Base-by-base conservation (phyloP, 1,140 invertebrate species). In the Dolichoris vasculosae region DNA sequence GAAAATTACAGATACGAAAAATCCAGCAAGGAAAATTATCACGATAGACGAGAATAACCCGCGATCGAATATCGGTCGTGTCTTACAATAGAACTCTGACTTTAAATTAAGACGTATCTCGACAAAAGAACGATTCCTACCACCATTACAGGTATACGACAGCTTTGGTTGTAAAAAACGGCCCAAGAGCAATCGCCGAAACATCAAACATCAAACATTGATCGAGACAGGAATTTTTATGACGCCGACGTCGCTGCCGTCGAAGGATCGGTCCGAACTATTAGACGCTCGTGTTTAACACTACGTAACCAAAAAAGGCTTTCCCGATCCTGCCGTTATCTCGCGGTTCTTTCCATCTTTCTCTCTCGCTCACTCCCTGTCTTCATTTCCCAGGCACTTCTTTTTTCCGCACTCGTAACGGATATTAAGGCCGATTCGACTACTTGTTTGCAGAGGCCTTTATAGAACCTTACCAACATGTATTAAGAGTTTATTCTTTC, bases 191-290 rank as follows among this genome's bases (percentile, higher is more conserved):
- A 86, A 88, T 80, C 87, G 84, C 84, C 40, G 73, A 88, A 90
- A 91, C 89, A 89, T 89, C 88, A 89, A 90, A 89, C 88, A 90
- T 89, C 88, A 89, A 90, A 89, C 89, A 90, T 89, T 90, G 90
- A 91, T 91, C 89, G 88, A 90, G 88, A 87, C 86, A 89, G 89
- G 91, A 91, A 91, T 91, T 91, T 91, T 91, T 91, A 91, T 90
- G 89, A 86, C 88, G 15, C 69, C 59, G 32, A 1, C 79, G 30
- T 30, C 88, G 15, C 69, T 43, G 32, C 7, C 79, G 30, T 30
- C 43, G 26, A 26, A 82, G 26, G 81, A 75, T 30, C 11, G 23
- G 23, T 26, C 38, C 26, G 40, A 13, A 20, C n/a, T 23, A 51
- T 51, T 82, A 67, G 46, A 32, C 40, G 40, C n/a, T 76, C 15